These are phyloP conservation scores for Drosophila aff. DNA, from an alignment of 1,140 invertebrate genomes.

Conservation along the genomic window DNA sequence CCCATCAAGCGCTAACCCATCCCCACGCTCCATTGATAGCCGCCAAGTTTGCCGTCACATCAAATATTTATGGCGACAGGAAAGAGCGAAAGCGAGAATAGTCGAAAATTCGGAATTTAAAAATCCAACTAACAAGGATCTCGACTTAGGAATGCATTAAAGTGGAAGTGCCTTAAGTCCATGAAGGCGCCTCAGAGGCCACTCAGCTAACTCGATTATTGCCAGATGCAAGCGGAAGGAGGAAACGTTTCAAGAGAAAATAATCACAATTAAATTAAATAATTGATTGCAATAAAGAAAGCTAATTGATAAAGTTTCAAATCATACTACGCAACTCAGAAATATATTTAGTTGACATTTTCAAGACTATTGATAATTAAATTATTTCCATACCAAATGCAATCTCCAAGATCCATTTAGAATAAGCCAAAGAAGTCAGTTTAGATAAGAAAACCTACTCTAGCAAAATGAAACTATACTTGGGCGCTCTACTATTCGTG, in stretches of 20 bases:
- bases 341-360: background rate
- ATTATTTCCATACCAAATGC: slow-evolving; percentile 9
- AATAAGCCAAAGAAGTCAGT: background rate
- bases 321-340: too few relatives aligned
- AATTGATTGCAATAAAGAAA: too few relatives aligned
- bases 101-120: slow-evolving; percentile 46
- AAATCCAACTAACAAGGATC: slow-evolving; percentile 35
- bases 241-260: background rate
- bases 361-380: background rate
- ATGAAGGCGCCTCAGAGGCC: background rate
- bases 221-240: background rate
- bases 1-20: slow-evolving; percentile 12
- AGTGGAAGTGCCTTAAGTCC: slow-evolving; percentile 12
- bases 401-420: background rate
- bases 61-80: slow-evolving; percentile 78
- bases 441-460: too few relatives aligned
- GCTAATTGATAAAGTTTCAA: background rate
- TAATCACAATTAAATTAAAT: background rate
- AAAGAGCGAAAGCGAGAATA: slow-evolving; percentile 22
- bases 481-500: background rate
- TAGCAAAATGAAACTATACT: slow-evolving; percentile 7
- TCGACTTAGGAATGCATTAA: slow-evolving; percentile 21
- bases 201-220: slow-evolving; percentile 4
- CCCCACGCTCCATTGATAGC: slow-evolving; percentile 61
- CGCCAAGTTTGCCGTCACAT: slow-evolving; percentile 70